Percentiles rank a stretch among this genome's conserved stretches.
These are phyloP conservation scores for Scaptomyza pallida DNA, from an alignment of 1,140 invertebrate species.

Conservation along the genomic window DNA sequence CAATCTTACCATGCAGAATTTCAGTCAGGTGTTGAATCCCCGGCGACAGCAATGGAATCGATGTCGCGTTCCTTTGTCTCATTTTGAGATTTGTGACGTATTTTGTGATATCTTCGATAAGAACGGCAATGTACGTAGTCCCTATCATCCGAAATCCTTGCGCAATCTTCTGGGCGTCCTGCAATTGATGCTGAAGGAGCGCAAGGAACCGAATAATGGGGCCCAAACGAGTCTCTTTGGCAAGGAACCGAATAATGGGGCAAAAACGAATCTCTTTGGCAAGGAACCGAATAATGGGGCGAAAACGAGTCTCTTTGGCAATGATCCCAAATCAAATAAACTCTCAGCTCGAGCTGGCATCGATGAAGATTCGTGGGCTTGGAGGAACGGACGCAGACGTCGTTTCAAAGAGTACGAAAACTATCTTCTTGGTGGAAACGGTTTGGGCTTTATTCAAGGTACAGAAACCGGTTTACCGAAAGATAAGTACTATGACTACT, in stretches of 20 bases:
- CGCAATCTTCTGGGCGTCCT: conserved; percentile 18
- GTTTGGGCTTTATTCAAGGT: too few species aligned
- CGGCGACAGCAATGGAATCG: accelerated
- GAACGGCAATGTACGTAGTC: conserved; percentile 34
- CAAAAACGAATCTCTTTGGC: not conserved
- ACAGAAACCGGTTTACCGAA: too few species aligned
- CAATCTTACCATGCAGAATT: conserved; percentile 48
- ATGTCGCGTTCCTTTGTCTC: conserved; percentile 26
- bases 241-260: not conserved
- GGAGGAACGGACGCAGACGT: conserved; percentile 24
- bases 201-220: not conserved
- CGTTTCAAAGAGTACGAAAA: not conserved
- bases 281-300: not conserved
- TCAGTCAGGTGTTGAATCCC: conserved; percentile 31
- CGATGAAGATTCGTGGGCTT: conserved; percentile 17
- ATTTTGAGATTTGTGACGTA: conserved; percentile 9
- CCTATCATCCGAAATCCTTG: conserved; percentile 19
- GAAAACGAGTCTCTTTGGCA: not conserved
- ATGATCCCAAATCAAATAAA: not conserved
- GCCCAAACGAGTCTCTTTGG: not conserved
- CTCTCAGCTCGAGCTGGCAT: conserved; percentile 16
- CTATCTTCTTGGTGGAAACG: not conserved
- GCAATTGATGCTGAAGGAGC: conserved; percentile 7
- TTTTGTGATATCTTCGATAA: conserved; percentile 43
- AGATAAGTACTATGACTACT: too few species aligned